phyloP scores from a whole-genome alignment of 2,888 invertebrate species.

The Amblyjoppa proteus region DNA sequence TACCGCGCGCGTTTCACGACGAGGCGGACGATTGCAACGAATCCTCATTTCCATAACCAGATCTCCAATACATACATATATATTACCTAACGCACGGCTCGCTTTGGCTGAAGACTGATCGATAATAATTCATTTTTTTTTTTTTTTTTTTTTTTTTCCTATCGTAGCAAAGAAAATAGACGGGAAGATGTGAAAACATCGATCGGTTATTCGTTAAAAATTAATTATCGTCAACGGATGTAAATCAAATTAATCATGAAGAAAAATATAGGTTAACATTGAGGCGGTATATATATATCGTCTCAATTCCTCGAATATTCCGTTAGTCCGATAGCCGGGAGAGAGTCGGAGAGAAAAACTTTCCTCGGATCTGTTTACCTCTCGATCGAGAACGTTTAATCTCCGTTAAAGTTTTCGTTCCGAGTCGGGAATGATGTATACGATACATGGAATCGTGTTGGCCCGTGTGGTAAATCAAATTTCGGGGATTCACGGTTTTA shows the following conservation, averaged over 20 bases:
- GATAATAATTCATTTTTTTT: neutral
- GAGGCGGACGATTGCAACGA: constrained; percentile 26
- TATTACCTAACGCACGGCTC: constrained; percentile 52
- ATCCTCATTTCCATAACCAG: constrained; percentile 65
- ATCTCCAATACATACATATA: constrained; percentile 27
- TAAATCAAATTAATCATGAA: no score
- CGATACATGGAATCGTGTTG: neutral
- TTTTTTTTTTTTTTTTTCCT: no score
- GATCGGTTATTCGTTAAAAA: no score
- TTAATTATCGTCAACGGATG: no score
- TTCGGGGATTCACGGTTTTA: constrained; percentile 1
- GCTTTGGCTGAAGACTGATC: constrained; percentile 6
- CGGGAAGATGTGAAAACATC: no score
- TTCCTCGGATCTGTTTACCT: neutral
- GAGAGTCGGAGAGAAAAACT: constrained; percentile 1
- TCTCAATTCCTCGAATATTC: neutral
- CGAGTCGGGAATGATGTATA: no score
- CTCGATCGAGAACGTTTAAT: constrained; percentile 9
- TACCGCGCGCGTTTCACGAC: constrained; percentile 19
- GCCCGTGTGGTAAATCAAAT: constrained; percentile 21
- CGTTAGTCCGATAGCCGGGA: constrained; percentile 24
- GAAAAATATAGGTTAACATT: no score
- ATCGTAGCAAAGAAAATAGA: no score
- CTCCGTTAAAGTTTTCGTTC: constrained; percentile 16
- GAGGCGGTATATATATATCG: no score